A percentile compares a stretch with the other conserved stretches of the same genome.
These are phyloP conservation scores for Heteromyza rotundicornis DNA, from an alignment of 2,888 invertebrate species.

Conservation along the genomic window DNA sequence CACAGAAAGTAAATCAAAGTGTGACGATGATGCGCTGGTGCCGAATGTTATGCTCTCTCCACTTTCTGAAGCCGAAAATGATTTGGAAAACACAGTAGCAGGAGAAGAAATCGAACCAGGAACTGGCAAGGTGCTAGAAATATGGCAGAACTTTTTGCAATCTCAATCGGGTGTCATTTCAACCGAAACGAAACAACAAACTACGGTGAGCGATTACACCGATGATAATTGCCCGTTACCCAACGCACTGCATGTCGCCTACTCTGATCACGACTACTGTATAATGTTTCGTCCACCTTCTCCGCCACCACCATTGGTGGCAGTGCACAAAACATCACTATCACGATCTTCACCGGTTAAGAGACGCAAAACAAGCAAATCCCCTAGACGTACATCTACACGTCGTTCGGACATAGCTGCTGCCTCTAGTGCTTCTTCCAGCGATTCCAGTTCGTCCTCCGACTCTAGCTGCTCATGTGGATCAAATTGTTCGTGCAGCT, in stretches of 20 bases:
- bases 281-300: constrained; percentile 59
- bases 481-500: constrained; percentile 82
- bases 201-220: constrained; percentile 21
- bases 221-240: constrained; percentile 38
- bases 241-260: constrained; percentile 66
- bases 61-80: constrained; percentile 53
- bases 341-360: constrained; percentile 47
- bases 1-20: constrained; percentile 39
- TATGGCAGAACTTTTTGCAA: constrained; percentile 56
- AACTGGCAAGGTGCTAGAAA: constrained; percentile 46
- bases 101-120: constrained; percentile 3
- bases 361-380: constrained; percentile 30
- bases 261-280: constrained; percentile 81
- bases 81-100: constrained; percentile 33
- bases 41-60: constrained; percentile 59
- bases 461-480: constrained; percentile 83
- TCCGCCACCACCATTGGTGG: constrained; percentile 44
- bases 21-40: constrained; percentile 42
- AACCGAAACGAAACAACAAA: constrained; percentile 10
- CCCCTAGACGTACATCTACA: constrained; percentile 24
- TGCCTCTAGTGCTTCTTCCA: constrained; percentile 71
- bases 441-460: constrained; percentile 78
- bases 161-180: constrained; percentile 34
- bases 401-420: constrained; percentile 55
- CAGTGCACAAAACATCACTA: constrained; percentile 44